Conservation (phyloP, 2,888 invertebrate genomes). For the Leucophenga montana region DNA sequence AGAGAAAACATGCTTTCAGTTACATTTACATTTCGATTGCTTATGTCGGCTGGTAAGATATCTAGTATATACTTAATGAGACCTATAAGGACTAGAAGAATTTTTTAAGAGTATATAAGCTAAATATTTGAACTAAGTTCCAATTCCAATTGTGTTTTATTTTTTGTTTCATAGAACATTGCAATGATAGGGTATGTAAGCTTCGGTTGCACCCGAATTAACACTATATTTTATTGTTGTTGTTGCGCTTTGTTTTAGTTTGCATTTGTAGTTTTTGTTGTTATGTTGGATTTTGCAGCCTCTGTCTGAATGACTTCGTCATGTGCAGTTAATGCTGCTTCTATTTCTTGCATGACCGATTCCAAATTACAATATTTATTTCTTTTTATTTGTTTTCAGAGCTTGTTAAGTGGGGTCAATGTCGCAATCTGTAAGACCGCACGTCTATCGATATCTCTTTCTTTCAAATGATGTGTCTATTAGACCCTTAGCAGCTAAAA, state of each 20-base stretch:
- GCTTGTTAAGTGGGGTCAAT: slow-evolving; percentile 58
- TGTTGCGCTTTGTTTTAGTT: slow-evolving; percentile 27
- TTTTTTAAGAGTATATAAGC: too few relatives aligned
- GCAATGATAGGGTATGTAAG: too few relatives aligned
- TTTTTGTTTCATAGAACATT: too few relatives aligned
- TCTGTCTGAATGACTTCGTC: slow-evolving; percentile 6
- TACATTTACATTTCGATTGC: too few relatives aligned
- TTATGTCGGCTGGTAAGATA: too few relatives aligned
- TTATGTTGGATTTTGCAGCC: slow-evolving; percentile 15
- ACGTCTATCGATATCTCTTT: neutral
- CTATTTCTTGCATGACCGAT: slow-evolving; percentile 70
- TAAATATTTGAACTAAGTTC: too few relatives aligned
- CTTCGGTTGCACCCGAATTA: too few relatives aligned
- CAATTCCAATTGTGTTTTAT: too few relatives aligned
- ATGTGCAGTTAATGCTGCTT: slow-evolving; percentile 41
- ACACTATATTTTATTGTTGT: neutral
- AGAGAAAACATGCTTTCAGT: too few relatives aligned
- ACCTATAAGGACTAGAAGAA: too few relatives aligned
- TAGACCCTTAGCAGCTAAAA: neutral
- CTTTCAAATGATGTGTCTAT: neutral
- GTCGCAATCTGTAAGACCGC: slow-evolving; percentile 51
- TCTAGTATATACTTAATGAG: too few relatives aligned
- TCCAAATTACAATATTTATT: slow-evolving; percentile 63
- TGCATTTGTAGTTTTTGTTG: slow-evolving; percentile 7
- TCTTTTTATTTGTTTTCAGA: slow-evolving; percentile 30